phyloP scores from a whole-genome alignment of 1,140 invertebrate genomes.

The Dermatophagoides farinae region DNA sequence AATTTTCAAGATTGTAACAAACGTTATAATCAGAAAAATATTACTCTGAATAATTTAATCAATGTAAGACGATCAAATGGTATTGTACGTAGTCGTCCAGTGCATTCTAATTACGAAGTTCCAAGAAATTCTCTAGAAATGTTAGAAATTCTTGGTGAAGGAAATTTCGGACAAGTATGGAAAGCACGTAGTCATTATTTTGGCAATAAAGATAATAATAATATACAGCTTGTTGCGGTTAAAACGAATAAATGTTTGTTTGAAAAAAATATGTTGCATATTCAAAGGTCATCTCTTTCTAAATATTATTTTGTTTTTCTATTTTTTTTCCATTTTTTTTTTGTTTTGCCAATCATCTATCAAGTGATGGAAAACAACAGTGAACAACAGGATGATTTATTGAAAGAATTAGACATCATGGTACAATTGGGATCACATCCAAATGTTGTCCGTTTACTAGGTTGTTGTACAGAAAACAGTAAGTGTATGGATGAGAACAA shows the following conservation, averaged over 20 bases:
- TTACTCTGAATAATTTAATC: not conserved
- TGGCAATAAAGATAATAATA: conserved; percentile 39
- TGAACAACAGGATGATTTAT: conserved; percentile 52
- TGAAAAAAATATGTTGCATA: not conserved
- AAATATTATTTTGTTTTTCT: not conserved
- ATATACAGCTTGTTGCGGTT: conserved; percentile 42
- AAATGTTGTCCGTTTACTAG: conserved; percentile 60
- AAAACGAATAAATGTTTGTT: conserved; percentile 42
- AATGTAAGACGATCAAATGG: not conserved
- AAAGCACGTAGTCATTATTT: conserved; percentile 59
- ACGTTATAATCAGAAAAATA: not conserved
- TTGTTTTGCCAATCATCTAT: no score
- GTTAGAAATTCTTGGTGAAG: conserved; percentile 54
- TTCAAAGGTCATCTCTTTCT: not conserved
- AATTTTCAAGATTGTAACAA: not conserved
- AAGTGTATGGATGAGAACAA: conserved; percentile 18
- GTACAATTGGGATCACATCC: conserved; percentile 60
- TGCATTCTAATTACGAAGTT: conserved; percentile 34
- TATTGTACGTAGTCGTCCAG: not conserved
- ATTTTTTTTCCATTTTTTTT: not conserved
- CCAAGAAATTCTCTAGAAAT: conserved; percentile 50
- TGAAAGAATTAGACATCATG: conserved; percentile 57
- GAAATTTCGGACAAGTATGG: conserved; percentile 52
- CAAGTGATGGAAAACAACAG: conserved; percentile 43
- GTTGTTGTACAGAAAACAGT: conserved; percentile 63